Conservation (phyloP, 1,140 invertebrate species). For the Drosophila tropicalis region DNA sequence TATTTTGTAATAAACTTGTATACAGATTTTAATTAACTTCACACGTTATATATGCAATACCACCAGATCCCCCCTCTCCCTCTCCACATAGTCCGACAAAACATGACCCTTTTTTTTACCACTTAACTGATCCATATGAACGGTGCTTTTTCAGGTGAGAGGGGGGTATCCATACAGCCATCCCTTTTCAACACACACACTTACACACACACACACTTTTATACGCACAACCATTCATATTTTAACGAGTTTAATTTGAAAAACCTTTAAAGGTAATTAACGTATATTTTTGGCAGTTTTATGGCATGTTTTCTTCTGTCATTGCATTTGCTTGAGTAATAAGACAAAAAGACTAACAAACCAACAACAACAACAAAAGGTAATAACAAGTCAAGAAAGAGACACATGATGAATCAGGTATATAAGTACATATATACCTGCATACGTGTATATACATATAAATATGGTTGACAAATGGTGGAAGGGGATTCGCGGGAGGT, state of each 20-base stretch:
- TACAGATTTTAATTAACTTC: conserved; percentile 76
- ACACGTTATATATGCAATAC: conserved; percentile 69
- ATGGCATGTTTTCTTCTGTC: conserved; percentile 62
- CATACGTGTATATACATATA: conserved; percentile 53
- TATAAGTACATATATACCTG: conserved; percentile 50
- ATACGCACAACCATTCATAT: conserved; percentile 47
- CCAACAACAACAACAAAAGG: conserved; percentile 17
- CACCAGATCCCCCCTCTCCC: conserved; percentile 12
- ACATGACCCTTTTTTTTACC: conserved; percentile 10
- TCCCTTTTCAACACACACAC: conserved; percentile 34
- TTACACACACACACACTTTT: not conserved
- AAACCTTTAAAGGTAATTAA: conserved; percentile 82
- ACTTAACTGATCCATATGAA: conserved; percentile 45
- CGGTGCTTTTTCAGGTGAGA: conserved; percentile 33
- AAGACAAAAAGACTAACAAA: conserved; percentile 39
- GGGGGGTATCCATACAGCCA: conserved; percentile 32
- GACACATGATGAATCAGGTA: conserved; percentile 17
- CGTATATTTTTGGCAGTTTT: conserved; percentile 81
- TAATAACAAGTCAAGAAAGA: conserved; percentile 10
- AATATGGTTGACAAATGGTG: conserved; percentile 63
- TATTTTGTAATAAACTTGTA: conserved; percentile 81
- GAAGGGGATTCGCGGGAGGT: not conserved
- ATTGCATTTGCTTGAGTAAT: conserved; percentile 61
- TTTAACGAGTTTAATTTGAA: conserved; percentile 82
- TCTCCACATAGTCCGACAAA: not conserved